Percentiles rank a stretch among this genome's conserved stretches.
Conservation (phyloP, 2,113 vertebrate species). For the Anarhynchus alexandrinus region DNA sequence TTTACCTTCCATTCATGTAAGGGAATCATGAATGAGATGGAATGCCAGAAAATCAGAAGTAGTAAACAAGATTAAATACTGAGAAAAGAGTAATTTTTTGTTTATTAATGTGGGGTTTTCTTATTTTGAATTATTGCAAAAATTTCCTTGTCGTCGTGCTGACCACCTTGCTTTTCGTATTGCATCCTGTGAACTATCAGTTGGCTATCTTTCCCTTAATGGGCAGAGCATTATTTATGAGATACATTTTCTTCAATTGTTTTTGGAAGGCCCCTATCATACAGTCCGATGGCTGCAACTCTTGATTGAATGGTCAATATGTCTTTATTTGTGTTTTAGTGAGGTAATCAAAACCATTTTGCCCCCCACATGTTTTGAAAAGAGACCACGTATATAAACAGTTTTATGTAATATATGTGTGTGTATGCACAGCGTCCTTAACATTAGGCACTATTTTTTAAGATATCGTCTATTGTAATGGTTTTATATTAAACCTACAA, state of each 20-base stretch:
- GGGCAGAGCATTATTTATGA: conserved; percentile 2
- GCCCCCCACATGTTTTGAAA: background rate
- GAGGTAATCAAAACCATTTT: background rate
- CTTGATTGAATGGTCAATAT: background rate
- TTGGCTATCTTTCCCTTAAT: background rate
- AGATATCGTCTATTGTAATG: background rate
- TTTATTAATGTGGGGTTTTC: background rate
- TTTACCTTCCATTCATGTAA: background rate
- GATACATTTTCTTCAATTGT: background rate
- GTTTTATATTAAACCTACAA: background rate
- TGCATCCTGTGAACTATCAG: background rate
- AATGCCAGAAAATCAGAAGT: background rate
- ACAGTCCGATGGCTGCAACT: background rate
- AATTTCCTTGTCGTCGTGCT: background rate
- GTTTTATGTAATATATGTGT: background rate
- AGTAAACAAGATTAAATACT: background rate
- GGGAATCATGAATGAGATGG: background rate
- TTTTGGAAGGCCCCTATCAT: background rate
- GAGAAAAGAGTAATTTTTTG: background rate
- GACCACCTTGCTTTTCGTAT: background rate
- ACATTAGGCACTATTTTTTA: background rate
- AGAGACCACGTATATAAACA: background rate
- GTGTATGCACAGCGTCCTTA: background rate
- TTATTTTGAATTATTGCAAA: background rate
- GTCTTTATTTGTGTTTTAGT: conserved; percentile 1